These are phyloP conservation scores for Plectrocnemia conspersa DNA, from an alignment of 1,140 invertebrate genomes.

Conservation along the genomic window DNA sequence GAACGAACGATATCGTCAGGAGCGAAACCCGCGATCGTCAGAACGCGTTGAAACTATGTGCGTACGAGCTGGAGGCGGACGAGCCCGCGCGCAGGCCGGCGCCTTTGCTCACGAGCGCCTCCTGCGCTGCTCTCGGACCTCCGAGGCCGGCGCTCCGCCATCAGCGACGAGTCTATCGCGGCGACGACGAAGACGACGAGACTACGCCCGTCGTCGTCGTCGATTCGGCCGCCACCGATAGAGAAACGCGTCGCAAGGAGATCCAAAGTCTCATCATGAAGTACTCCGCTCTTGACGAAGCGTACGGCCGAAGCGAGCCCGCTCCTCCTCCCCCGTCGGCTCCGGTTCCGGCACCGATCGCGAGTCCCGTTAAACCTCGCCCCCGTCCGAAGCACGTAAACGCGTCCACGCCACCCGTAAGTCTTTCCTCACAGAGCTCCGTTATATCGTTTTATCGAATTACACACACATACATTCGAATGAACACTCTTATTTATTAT, in stretches of 20 bases:
- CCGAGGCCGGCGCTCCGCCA: slow-evolving; percentile 43
- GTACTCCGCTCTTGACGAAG: slow-evolving; percentile 67
- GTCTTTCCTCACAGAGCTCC: too few species aligned
- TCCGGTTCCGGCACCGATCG: slow-evolving; percentile 41
- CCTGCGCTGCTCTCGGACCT: slow-evolving; percentile 39
- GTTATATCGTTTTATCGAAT: not conserved
- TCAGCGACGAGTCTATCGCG: slow-evolving; percentile 50
- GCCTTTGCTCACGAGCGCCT: slow-evolving; percentile 41
- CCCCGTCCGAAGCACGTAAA: slow-evolving; percentile 28
- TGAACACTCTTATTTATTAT: too few species aligned
- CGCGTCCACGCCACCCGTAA: slow-evolving; percentile 54
- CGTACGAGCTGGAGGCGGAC: slow-evolving; percentile 46
- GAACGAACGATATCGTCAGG: slow-evolving; percentile 51
- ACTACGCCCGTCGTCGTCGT: slow-evolving; percentile 51
- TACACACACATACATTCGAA: not conserved
- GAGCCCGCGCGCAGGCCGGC: slow-evolving; percentile 39
- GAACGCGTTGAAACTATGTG: slow-evolving; percentile 46
- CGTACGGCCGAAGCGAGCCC: slow-evolving; percentile 47
- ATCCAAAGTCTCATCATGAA: slow-evolving; percentile 75
- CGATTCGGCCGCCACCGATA: slow-evolving; percentile 57
- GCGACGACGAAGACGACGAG: slow-evolving; percentile 52
- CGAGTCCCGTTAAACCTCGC: slow-evolving; percentile 40
- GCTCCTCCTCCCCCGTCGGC: slow-evolving; percentile 39
- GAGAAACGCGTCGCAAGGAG: slow-evolving; percentile 72
- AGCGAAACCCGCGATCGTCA: slow-evolving; percentile 49